Evolutionary conservation across 2,888 invertebrate genomes (phyloP).

Genomic region (Aspidiotus rigidus): DNA sequence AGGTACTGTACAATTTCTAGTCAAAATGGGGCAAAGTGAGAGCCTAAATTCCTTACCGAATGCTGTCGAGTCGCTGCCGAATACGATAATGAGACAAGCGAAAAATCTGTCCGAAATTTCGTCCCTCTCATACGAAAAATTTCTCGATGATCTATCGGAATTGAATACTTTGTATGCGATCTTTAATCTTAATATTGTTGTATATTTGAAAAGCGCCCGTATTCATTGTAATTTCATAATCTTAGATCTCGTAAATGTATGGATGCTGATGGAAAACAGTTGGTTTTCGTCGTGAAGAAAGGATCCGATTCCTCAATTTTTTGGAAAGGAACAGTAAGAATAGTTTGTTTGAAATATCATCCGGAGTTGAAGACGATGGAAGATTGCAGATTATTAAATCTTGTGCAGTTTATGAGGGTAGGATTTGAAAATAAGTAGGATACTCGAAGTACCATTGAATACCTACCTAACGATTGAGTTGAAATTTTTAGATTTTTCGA

Average conservation of each 20-base stretch:
- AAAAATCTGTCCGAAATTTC: constrained; percentile 45
- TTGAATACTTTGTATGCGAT: constrained; percentile 55
- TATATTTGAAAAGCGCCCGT: not conserved
- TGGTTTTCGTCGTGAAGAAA: constrained; percentile 56
- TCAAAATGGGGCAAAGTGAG: constrained; percentile 31
- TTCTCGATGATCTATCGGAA: constrained; percentile 50
- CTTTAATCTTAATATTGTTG: not conserved
- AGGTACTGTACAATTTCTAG: too few relatives aligned
- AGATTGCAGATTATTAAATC: constrained; percentile 51
- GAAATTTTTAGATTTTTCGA: constrained; percentile 37
- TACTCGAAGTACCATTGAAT: too few relatives aligned
- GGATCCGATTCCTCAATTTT: constrained; percentile 55
- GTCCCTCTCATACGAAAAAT: constrained; percentile 50
- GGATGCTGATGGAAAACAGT: constrained; percentile 53
- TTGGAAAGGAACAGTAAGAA: constrained; percentile 60
- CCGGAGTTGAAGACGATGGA: constrained; percentile 49
- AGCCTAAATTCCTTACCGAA: constrained; percentile 36
- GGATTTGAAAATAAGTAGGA: constrained; percentile 35
- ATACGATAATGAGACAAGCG: constrained; percentile 42
- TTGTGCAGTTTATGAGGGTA: constrained; percentile 57
- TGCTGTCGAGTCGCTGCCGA: constrained; percentile 40
- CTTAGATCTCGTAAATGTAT: constrained; percentile 52
- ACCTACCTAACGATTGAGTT: too few relatives aligned
- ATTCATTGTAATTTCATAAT: constrained; percentile 11
- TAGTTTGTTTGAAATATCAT: constrained; percentile 55